phyloP scores from a whole-genome alignment of 1,140 invertebrate genomes.

The Drosophila paulistorum region DNA sequence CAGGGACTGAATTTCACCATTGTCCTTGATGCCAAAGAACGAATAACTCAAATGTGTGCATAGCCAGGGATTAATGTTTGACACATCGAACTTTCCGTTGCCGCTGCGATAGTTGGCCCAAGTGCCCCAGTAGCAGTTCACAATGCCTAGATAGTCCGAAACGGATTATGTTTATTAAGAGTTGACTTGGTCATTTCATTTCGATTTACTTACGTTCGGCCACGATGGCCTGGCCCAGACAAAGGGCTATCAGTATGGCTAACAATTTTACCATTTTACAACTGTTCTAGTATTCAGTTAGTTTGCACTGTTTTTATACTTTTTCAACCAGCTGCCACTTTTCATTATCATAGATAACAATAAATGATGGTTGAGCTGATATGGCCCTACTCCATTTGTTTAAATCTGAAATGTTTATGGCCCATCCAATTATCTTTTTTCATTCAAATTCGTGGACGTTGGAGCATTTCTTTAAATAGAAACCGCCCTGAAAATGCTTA shows the following conservation, averaged over 20 bases:
- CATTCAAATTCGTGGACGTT: constrained; percentile 1
- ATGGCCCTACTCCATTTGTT: constrained; percentile 22
- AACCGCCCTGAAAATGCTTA: neutral
- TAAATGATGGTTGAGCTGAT: neutral
- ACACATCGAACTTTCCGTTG: constrained; percentile 87
- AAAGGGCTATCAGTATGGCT: constrained; percentile 40
- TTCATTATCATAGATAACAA: constrained; percentile 21
- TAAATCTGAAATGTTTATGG: constrained; percentile 17
- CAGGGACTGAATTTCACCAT: constrained; percentile 81
- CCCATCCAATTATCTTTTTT: constrained; percentile 3
- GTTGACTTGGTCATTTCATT: neutral
- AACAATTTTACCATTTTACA: constrained; percentile 61
- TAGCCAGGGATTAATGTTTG: constrained; percentile 86
- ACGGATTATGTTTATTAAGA: neutral
- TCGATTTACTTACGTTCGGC: constrained; percentile 54
- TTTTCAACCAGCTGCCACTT: neutral
- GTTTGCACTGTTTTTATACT: constrained; percentile 45
- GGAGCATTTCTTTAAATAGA: neutral
- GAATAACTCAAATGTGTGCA: constrained; percentile 90
- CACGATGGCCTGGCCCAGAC: constrained; percentile 42
- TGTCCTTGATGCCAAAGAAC: constrained; percentile 86
- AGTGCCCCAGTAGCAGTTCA: constrained; percentile 89
- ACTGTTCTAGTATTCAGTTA: constrained; percentile 1
- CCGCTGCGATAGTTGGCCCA: constrained; percentile 89
- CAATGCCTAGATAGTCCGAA: constrained; percentile 76